Evolutionary conservation across 2,797 vertebrate species (phyloP).

Genomic region (Oryzias dopingdopingensis): DNA sequence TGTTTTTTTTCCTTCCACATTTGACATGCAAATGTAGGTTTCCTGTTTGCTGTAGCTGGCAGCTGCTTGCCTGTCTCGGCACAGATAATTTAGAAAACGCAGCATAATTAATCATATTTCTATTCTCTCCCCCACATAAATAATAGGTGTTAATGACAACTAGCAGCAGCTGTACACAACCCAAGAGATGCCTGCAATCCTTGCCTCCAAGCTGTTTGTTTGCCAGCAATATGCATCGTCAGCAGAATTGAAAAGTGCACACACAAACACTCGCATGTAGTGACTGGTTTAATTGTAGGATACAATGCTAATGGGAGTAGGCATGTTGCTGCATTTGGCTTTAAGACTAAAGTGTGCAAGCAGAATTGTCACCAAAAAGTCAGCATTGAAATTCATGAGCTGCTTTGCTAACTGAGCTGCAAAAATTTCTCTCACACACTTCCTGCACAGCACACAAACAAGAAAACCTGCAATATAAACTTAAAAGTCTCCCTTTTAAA

Average conservation of each 20-base stretch:
- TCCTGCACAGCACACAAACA: conserved; percentile 8
- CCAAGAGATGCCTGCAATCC: conserved; percentile 21
- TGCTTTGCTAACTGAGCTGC: conserved; percentile 48
- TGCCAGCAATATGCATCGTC: conserved; percentile 40
- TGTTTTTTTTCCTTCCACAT: conserved; percentile 21
- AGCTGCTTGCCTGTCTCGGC: conserved; percentile 48
- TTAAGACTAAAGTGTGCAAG: conserved; percentile 3
- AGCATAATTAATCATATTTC: conserved; percentile 48
- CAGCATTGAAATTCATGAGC: conserved; percentile 46
- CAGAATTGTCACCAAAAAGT: conserved; percentile 50
- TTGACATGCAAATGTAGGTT: conserved; percentile 62
- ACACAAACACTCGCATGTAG: neutral
- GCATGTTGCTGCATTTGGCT: conserved; percentile 7
- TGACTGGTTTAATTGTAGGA: conserved; percentile 5
- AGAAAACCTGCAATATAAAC: no score
- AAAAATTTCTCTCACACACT: conserved; percentile 33
- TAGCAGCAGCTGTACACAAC: conserved; percentile 23
- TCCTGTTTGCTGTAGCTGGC: conserved; percentile 36
- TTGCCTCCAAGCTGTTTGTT: conserved; percentile 48
- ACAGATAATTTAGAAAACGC: conserved; percentile 45
- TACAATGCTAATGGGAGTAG: conserved; percentile 26
- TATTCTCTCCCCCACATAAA: conserved; percentile 36
- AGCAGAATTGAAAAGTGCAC: conserved; percentile 34
- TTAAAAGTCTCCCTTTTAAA: no score
- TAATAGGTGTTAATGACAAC: conserved; percentile 47